phyloP scores from a whole-genome alignment of 2,888 invertebrate species.

The Mimachlamys varia region DNA sequence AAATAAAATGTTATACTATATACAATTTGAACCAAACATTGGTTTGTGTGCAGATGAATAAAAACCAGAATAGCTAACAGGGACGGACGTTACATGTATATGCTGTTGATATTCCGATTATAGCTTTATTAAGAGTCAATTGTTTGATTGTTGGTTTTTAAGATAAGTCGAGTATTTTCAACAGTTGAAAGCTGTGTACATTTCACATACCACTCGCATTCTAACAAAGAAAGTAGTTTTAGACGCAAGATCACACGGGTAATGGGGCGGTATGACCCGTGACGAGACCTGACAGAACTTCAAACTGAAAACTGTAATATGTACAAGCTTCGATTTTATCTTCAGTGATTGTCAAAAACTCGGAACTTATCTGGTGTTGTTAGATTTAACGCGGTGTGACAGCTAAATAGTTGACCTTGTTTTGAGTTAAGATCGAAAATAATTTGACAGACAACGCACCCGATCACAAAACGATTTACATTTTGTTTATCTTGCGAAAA shows the following conservation, averaged over 20 bases:
- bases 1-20: no score
- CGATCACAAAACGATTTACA: neutral
- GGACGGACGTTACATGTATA: neutral
- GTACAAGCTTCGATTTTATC: constrained; percentile 13
- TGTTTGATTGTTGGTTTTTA: neutral
- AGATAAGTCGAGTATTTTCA: neutral
- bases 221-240: constrained; percentile 18
- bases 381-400: neutral
- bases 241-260: neutral
- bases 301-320: constrained; percentile 10
- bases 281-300: neutral
- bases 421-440: neutral
- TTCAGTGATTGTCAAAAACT: neutral
- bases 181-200: neutral
- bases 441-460: neutral
- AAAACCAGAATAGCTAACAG: no score
- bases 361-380: neutral
- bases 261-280: constrained; percentile 4
- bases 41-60: no score
- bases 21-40: no score
- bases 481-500: neutral
- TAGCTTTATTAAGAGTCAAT: neutral
- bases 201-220: neutral
- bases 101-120: neutral
- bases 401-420: neutral